Conservation (phyloP, 2,113 vertebrate species). For the Propithecus coquereli region DNA sequence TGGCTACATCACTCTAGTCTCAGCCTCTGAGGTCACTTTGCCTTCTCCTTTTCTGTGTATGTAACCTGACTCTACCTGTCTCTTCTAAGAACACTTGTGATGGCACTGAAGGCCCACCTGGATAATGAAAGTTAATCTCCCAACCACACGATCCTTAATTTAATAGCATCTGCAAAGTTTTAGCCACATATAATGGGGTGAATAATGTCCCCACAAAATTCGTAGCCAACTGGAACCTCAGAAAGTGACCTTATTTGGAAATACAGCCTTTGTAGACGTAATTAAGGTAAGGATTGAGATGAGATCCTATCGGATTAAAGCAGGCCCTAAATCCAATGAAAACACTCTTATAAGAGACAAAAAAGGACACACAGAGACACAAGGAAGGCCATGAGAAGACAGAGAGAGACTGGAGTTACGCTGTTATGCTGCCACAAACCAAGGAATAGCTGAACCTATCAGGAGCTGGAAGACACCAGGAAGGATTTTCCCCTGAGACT, state of each 20-base stretch:
- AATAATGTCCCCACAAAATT: not conserved
- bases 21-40: not conserved
- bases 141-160: not conserved
- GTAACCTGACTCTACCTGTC: not conserved
- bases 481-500: not conserved
- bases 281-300: not conserved
- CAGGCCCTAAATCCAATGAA: not conserved
- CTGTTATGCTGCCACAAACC: not conserved
- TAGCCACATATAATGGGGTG: not conserved
- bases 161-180: not conserved
- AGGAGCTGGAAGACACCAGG: not conserved
- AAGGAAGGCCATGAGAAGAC: not conserved
- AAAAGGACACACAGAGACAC: not conserved
- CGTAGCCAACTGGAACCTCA: not conserved
- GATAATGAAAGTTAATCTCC: not conserved
- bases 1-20: not conserved
- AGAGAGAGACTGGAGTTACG: not conserved
- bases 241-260: not conserved
- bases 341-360: not conserved
- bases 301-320: not conserved
- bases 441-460: not conserved
- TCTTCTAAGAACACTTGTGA: not conserved
- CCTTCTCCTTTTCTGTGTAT: not conserved
- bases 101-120: not conserved
- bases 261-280: not conserved